Percentiles rank a stretch among this genome's conserved stretches.
phyloP scores from a whole-genome alignment of 2,888 invertebrate species.

The Mycogona germanica region DNA sequence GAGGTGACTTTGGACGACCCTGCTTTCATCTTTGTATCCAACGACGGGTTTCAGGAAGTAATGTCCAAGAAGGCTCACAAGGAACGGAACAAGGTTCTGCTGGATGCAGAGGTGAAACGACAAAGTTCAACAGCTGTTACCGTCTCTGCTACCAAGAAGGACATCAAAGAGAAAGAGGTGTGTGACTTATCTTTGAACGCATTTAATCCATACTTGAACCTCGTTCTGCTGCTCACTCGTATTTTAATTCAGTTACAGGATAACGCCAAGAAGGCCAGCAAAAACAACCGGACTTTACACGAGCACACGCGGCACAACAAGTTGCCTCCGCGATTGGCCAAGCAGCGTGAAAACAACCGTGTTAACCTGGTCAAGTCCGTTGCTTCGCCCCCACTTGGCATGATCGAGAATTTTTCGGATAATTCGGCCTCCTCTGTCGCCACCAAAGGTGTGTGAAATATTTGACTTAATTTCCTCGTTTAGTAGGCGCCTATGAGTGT shows the following conservation, averaged over 20 bases:
- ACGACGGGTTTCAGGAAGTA: slow-evolving; percentile 66
- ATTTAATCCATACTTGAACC: neutral
- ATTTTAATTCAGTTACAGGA: slow-evolving; percentile 20
- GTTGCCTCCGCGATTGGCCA: slow-evolving; percentile 63
- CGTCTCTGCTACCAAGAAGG: no score
- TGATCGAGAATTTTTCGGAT: slow-evolving; percentile 16
- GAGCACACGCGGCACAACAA: slow-evolving; percentile 44
- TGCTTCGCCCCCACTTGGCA: slow-evolving; percentile 32
- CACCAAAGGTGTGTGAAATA: no score
- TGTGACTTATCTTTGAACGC: no score
- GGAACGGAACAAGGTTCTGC: slow-evolving; percentile 34
- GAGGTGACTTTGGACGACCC: slow-evolving; percentile 38
- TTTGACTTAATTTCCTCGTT: no score
- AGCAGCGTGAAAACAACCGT: slow-evolving; percentile 50
- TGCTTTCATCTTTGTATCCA: slow-evolving; percentile 34
- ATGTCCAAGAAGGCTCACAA: slow-evolving; percentile 63
- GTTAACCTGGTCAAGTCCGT: slow-evolving; percentile 34
- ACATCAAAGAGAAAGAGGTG: slow-evolving; percentile 28
- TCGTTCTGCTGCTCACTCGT: neutral
- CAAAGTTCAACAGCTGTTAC: no score
- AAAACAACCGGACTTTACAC: slow-evolving; percentile 20
- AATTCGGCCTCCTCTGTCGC: neutral
- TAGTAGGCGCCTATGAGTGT: no score
- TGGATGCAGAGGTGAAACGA: slow-evolving; percentile 35
- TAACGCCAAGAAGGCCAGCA: slow-evolving; percentile 20